Base-by-base conservation (phyloP, 2,113 vertebrate species). In the Nibea coibor region DNA sequence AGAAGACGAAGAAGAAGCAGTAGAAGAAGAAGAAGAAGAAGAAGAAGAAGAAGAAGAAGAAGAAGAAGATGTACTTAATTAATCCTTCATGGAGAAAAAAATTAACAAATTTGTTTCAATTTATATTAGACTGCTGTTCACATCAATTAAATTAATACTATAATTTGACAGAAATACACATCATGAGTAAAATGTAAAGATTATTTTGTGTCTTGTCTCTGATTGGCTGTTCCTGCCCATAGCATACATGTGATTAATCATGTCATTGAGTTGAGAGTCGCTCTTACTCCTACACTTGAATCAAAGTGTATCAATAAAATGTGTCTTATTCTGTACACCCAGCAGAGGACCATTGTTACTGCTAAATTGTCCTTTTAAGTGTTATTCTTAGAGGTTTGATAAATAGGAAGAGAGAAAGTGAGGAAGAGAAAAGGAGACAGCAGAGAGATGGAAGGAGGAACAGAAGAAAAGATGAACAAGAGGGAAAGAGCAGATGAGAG, bases 401-500 rank as follows among this genome's bases (percentile, higher is more conserved):
- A 4, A 82, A 47, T 24, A 65, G 22, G 17, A 22, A 31, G 24
- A 75, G 72, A 71, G 42, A 76, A 42, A 74, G 73, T 20, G 26
- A 69, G 62, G 51, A 19, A 16, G 65, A 39, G 16, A 73, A 76
- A 71, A 73, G 47, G 74, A 73, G 58, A 66, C 17, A 57, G 77
- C 63, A 62, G 66, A 74, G 67, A 61, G 72, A 58, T 53, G 35
- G 26, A 80, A 70, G 31, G 42, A 78, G 61, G 66, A 61, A 28
- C 70, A 82, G 48, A 82, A 69, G 66, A 75, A 72, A 70, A 83
- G 75, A 76, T 83, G 84, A 88, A 75, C 62, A 87, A 78, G 81
- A 79, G 67, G 84, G 73, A 81, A 74, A 56, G 67, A 88, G 77
- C 87, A 91, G 91, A 91, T 68, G 88, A 93, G 81, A 87, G 77